These are phyloP conservation scores for Tachina grossa DNA, from an alignment of 2,888 invertebrate species.

Conservation along the genomic window DNA sequence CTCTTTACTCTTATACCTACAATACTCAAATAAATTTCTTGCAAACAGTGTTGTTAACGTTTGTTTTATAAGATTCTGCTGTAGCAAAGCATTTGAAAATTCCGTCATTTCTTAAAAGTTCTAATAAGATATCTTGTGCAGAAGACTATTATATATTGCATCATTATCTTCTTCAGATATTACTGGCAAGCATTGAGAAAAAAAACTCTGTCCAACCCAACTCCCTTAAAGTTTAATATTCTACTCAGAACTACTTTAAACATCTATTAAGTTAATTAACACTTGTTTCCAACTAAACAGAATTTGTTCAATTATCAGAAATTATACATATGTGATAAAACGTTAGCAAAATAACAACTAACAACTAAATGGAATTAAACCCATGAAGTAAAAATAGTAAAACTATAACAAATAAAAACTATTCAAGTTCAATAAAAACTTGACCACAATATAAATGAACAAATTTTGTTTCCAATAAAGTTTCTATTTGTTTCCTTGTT, in stretches of 20 bases:
- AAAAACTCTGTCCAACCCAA: neutral
- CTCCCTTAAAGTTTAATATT: neutral
- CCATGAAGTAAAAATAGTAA: constrained; percentile 11
- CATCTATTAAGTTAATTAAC: constrained; percentile 64
- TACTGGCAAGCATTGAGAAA: neutral
- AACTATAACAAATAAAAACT: constrained; percentile 43
- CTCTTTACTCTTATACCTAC: too few relatives aligned
- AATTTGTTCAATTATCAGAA: constrained; percentile 26
- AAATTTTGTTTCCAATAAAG: constrained; percentile 61
- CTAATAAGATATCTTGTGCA: too few relatives aligned
- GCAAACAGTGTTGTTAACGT: too few relatives aligned
- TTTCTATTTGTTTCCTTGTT: constrained; percentile 10
- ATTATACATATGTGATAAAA: constrained; percentile 23
- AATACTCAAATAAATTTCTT: too few relatives aligned
- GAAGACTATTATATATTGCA: too few relatives aligned
- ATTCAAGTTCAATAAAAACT: constrained; percentile 71
- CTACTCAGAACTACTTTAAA: constrained; percentile 23
- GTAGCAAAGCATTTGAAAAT: too few relatives aligned
- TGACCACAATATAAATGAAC: constrained; percentile 67
- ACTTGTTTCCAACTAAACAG: constrained; percentile 47
- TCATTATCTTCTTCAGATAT: neutral
- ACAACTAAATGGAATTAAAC: constrained; percentile 33
- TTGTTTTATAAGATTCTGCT: too few relatives aligned
- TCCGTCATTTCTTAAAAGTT: too few relatives aligned
- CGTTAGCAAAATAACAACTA: constrained; percentile 31